Evolutionary conservation across 2,113 vertebrate species (phyloP).

Genomic region (Chiloscyllium plagiosum): DNA sequence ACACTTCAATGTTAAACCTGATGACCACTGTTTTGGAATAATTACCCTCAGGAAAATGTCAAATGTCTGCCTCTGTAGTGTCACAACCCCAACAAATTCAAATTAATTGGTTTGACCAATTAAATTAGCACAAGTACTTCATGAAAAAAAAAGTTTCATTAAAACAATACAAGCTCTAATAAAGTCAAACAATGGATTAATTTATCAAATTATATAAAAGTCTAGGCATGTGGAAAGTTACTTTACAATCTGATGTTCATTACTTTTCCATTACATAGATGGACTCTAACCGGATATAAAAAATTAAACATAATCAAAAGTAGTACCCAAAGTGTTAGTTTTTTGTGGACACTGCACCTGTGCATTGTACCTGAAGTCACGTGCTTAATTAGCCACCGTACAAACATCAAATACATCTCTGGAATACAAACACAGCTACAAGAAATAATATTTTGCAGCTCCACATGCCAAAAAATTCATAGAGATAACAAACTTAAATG

Average conservation of each 20-base stretch:
- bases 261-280: background rate
- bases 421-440: background rate
- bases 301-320: background rate
- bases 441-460: background rate
- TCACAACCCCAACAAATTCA: no score
- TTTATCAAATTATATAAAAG: background rate
- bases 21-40: no score
- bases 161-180: background rate
- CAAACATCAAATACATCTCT: background rate
- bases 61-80: no score
- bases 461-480: background rate
- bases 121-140: background rate
- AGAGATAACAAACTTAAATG: background rate
- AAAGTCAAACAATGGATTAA: background rate
- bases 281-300: background rate
- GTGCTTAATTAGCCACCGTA: background rate
- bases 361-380: background rate
- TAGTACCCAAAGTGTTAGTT: background rate
- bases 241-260: background rate
- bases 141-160: background rate
- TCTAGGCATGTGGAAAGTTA: background rate
- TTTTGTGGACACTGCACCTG: background rate
- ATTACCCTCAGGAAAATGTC: no score
- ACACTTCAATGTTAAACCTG: background rate
- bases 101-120: background rate